Conservation (phyloP, 2,888 invertebrate species). For the Halictus ligatus region DNA sequence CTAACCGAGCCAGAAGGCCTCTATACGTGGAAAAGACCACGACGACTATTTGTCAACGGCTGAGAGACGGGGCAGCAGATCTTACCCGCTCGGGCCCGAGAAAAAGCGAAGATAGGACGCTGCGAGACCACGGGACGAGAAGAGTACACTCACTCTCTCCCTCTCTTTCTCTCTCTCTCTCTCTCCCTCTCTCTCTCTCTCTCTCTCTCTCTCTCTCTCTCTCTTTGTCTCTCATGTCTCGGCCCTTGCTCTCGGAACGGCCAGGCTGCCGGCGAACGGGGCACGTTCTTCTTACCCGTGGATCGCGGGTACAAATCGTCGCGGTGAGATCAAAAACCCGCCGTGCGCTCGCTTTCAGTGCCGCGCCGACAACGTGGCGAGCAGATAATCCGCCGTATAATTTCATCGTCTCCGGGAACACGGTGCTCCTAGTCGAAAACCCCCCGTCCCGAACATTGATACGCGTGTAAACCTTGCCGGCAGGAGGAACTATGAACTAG, state of each 20-base stretch:
- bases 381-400: slow-evolving; percentile 70
- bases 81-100: slow-evolving; percentile 53
- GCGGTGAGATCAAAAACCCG: slow-evolving; percentile 78
- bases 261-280: slow-evolving; percentile 44
- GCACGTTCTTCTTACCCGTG: slow-evolving; percentile 68
- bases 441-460: slow-evolving; percentile 30
- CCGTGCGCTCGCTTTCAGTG: slow-evolving; percentile 60
- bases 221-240: neutral
- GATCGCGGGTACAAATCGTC: slow-evolving; percentile 76
- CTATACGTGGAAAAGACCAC: slow-evolving; percentile 62
- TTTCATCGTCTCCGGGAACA: slow-evolving; percentile 53
- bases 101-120: slow-evolving; percentile 44
- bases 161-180: neutral
- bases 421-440: slow-evolving; percentile 26
- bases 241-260: slow-evolving; percentile 12
- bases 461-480: slow-evolving; percentile 33
- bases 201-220: neutral
- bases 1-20: slow-evolving; percentile 53
- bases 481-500: slow-evolving; percentile 30
- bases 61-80: slow-evolving; percentile 74
- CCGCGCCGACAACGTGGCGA: slow-evolving; percentile 54
- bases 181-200: neutral
- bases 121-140: neutral
- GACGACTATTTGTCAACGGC: slow-evolving; percentile 75
- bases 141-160: slow-evolving; percentile 9